phyloP scores from a whole-genome alignment of 1,140 invertebrate genomes.

The Dryas iulia region DNA sequence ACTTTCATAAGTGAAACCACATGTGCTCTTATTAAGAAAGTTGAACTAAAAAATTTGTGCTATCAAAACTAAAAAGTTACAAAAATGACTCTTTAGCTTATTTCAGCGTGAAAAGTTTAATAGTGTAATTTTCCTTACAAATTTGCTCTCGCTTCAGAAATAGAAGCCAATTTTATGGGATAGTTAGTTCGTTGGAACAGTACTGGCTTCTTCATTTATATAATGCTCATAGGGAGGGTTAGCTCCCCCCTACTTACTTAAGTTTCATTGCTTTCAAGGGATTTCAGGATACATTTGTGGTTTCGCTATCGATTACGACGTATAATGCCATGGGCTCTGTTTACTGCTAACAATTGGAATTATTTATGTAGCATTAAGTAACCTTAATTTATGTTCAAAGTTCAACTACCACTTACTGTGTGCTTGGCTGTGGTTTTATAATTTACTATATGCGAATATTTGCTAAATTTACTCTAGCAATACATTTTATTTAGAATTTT shows the following conservation, averaged over 20 bases:
- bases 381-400: constrained; percentile 1
- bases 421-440: neutral
- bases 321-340: constrained; percentile 16
- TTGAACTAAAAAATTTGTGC: neutral
- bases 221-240: constrained; percentile 18
- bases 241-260: constrained; percentile 21
- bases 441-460: neutral
- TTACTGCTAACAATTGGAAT: constrained; percentile 13
- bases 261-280: constrained; percentile 32
- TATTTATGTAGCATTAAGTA: constrained; percentile 11
- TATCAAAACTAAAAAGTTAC: constrained; percentile 19
- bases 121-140: constrained; percentile 32
- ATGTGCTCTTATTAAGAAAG: neutral
- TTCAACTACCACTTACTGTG: neutral
- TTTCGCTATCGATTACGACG: constrained; percentile 26
- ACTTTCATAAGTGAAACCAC: neutral
- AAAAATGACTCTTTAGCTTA: constrained; percentile 21
- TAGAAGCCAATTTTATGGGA: constrained; percentile 30
- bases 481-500: neutral
- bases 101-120: constrained; percentile 29
- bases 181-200: constrained; percentile 24
- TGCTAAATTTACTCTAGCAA: neutral
- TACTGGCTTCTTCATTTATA: constrained; percentile 27
- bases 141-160: constrained; percentile 27
- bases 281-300: constrained; percentile 28